phyloP scores from a whole-genome alignment of 2,113 vertebrate genomes.

The Agapornis roseicollis region DNA sequence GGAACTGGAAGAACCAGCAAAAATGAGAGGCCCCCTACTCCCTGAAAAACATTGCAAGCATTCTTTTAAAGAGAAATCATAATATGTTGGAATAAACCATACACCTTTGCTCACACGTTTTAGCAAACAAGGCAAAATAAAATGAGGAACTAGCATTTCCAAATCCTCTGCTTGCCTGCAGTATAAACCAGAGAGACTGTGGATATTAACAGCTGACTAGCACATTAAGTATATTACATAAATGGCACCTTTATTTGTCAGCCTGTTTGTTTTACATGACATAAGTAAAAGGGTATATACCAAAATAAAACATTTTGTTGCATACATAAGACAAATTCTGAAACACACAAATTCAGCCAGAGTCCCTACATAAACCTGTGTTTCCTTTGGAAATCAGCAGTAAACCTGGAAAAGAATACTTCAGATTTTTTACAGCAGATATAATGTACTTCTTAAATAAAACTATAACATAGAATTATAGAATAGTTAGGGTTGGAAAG shows the following conservation, averaged over 20 bases:
- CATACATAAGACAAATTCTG: not conserved
- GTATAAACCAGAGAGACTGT: not conserved
- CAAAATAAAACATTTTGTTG: not conserved
- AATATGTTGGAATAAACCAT: not conserved
- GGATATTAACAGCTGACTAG: not conserved
- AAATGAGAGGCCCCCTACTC: not conserved
- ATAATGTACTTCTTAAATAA: not conserved
- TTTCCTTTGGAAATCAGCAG: not conserved
- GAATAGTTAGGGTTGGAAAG: too few relatives aligned
- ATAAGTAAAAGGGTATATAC: not conserved
- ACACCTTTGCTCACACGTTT: not conserved
- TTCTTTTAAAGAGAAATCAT: not conserved
- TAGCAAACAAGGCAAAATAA: not conserved
- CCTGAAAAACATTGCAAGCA: not conserved
- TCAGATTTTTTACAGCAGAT: not conserved
- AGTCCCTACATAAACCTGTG: not conserved
- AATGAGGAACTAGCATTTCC: not conserved
- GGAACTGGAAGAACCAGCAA: not conserved
- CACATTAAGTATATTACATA: not conserved
- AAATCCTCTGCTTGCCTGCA: not conserved
- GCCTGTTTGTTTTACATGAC: not conserved
- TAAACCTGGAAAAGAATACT: not conserved
- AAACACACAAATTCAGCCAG: not conserved
- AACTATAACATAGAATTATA: not conserved
- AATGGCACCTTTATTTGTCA: not conserved